Base-by-base conservation (phyloP, 1,140 invertebrate genomes). In the Phymorhynchus buccinoides region DNA sequence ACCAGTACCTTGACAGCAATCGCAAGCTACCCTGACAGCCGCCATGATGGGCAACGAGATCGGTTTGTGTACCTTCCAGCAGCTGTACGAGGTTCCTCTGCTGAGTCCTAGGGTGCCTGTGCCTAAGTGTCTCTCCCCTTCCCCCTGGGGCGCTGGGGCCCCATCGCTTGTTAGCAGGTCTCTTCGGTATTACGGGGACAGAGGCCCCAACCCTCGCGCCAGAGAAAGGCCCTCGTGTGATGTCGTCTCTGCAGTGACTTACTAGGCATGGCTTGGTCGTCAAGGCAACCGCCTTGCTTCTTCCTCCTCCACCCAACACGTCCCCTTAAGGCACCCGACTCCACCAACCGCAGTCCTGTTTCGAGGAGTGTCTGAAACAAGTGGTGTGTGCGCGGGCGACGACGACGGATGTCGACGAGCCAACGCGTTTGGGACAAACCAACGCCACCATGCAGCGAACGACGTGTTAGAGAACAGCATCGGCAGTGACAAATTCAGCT, bases 21-120 rank as follows among this genome's bases (percentile, higher is more conserved):
- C 73, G 73, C 37, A 79, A 52, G 42, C 27, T 75, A 27, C 42
- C 2, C 42, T 79, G 9, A 22, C 22, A 22, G 77, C 77, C n/a
- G n/a, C 44, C 42, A 48, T 79, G 41, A 79, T 22, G n/a, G 77
- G 77, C 77, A 79, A 52, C 42, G 77, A 79, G 27, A 79, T 30
- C 32, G n/a, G 42, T 41, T 30, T 79, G 42, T n/a, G n/a, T n/a
- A n/a, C 77, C 3, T 79, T 79, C 32, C 44, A 48, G 44, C 77
- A 79, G 77, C 77, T 79, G 7, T 79, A 79, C 77, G 42, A 79
- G 41, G 77, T 79, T 6, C 77, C 77, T 32, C 42, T 79, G 27
- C 42, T 79, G 77, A 44, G 32, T 35, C 16, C 44, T 3, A 12
- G 77, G 16, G 77, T 79, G 7, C 77, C 77, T 7, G 77, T 79